Evolutionary conservation across 2,888 invertebrate species (phyloP), one percentile per base, ranked within the genome.

Genomic region (Panopea generosa): DNA sequence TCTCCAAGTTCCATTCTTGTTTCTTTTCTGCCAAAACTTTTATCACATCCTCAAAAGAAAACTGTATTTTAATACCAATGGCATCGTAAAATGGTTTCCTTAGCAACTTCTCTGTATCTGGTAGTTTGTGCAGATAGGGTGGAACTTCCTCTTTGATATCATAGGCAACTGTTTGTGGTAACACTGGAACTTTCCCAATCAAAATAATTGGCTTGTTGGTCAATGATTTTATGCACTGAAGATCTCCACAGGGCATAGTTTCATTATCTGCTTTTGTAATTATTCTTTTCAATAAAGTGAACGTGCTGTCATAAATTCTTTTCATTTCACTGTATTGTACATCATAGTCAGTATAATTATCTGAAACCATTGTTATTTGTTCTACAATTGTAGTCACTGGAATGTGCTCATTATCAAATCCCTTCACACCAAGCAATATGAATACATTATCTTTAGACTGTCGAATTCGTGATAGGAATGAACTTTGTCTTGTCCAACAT

Each of bases 191-290:
- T 24, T 47, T 50, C 7, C 24, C 22, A 24, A 50, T 24, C 14
- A 67, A 26, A 22, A 84, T 26, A 11, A 76, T 22, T n/a, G 50
- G 50, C 18, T 57, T n/a, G 16, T 16, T 6, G 6, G 16, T 9
- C 20, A 45, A n/a, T 3, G 16, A 4, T 16, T 20, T 45, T 20
- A 45, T 45, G 16, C 4, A 18, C 16, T 45, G n/a, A 16, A 16
- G 4, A 18, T 45, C 45, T 45, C 16, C 45, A 45, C 16, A 6
- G 3, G 6, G 6, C 20, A 45, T 20, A 11, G 16, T 40, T 11
- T 40, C 40, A 9, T 16, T 16, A 45, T 45, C 45, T n/a, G 6
- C 16, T n/a, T 45, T n/a, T 18, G 6, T 18, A 9, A 16, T 16
- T 9, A 18, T 45, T n/a, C 7, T 45, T 9, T 4, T n/a, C n/a